Evolutionary conservation across 2,797 vertebrate species (phyloP).

Genomic region (Acipenser ruthenus): DNA sequence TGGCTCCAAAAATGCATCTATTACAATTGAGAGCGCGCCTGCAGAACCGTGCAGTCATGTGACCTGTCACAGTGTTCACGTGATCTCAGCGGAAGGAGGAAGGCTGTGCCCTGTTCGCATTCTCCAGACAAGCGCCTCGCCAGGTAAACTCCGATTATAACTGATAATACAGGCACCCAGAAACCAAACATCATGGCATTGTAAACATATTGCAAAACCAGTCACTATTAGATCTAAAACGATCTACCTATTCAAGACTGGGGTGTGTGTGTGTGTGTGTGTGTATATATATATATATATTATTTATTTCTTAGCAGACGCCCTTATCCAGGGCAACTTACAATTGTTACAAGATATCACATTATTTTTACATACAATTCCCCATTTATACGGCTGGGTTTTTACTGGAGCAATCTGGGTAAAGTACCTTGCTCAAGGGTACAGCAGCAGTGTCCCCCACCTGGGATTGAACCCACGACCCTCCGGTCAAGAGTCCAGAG

Average conservation of each 20-base stretch:
- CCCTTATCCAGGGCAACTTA: too few relatives aligned
- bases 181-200: neutral
- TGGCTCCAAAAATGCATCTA: too few relatives aligned
- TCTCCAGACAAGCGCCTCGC: conserved; percentile 66
- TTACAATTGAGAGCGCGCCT: too few relatives aligned
- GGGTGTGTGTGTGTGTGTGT: conserved; percentile 6
- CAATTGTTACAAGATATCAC: too few relatives aligned
- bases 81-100: conserved; percentile 39
- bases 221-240: too few relatives aligned
- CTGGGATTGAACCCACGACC: too few relatives aligned
- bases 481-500: too few relatives aligned
- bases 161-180: conserved; percentile 44
- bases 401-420: neutral
- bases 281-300: neutral
- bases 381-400: neutral
- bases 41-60: too few relatives aligned
- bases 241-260: neutral
- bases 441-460: neutral
- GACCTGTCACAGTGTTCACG: too few relatives aligned
- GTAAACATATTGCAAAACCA: neutral
- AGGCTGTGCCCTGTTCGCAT: conserved; percentile 45
- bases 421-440: neutral
- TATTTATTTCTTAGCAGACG: neutral
- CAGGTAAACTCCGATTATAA: conserved; percentile 51
- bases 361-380: too few relatives aligned